Conservation (phyloP, 2,888 invertebrate genomes). For the Tuta absoluta region DNA sequence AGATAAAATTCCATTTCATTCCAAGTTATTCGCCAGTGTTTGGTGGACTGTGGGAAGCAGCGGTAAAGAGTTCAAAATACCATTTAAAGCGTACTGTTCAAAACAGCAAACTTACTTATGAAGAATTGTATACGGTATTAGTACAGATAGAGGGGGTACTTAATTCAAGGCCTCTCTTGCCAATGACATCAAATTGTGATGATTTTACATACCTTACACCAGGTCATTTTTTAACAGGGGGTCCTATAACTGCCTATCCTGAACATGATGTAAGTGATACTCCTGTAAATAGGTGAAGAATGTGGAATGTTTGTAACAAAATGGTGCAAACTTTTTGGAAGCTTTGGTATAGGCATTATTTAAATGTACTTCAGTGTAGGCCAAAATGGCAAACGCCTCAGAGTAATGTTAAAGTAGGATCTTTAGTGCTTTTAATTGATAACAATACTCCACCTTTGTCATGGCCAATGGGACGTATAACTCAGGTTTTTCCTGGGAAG, state of each 20-base stretch:
- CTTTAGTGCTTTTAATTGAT: too few species aligned
- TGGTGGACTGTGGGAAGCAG: too few species aligned
- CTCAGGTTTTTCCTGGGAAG: too few species aligned
- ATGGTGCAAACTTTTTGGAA: too few species aligned
- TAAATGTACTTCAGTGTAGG: too few species aligned
- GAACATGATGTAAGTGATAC: constrained; percentile 27
- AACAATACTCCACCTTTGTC: too few species aligned
- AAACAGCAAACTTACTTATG: constrained; percentile 26
- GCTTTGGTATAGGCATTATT: too few species aligned
- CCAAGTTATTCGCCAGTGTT: too few species aligned
- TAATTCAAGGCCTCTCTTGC: constrained; percentile 32
- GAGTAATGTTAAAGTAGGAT: too few species aligned
- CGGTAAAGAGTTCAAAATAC: constrained; percentile 17
- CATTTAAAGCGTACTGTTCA: constrained; percentile 23
- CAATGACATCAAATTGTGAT: constrained; percentile 20
- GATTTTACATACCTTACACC: constrained; percentile 31
- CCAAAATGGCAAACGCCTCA: too few species aligned
- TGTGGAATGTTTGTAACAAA: not conserved
- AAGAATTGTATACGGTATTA: constrained; percentile 31
- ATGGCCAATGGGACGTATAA: too few species aligned
- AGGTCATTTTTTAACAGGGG: constrained; percentile 31
- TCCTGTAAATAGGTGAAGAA: constrained; percentile 16
- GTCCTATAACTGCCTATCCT: constrained; percentile 28
- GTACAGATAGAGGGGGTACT: constrained; percentile 32
- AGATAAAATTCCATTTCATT: too few species aligned